Percentiles rank a stretch among this genome's conserved stretches.
Evolutionary conservation across 2,113 vertebrate species (phyloP).

Genomic region (Caranx ignobilis): DNA sequence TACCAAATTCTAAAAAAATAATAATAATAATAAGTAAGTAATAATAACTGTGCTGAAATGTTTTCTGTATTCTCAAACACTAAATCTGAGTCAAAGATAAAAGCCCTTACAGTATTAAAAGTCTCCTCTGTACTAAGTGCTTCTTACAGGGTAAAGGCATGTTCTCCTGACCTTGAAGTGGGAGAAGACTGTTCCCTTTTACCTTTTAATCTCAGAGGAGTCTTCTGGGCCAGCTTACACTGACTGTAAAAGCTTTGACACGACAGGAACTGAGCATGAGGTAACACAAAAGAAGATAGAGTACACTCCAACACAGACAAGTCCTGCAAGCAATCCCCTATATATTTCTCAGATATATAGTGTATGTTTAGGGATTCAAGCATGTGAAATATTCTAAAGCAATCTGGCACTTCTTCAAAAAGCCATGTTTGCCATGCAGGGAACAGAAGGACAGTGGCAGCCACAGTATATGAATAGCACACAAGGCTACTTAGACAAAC

Average conservation of each 20-base stretch:
- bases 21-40: no score
- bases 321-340: slow-evolving; percentile 2
- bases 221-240: slow-evolving; percentile 24
- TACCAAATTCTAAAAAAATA: neutral
- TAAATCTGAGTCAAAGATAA: neutral
- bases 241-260: slow-evolving; percentile 27
- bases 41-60: no score
- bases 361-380: slow-evolving; percentile 10
- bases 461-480: slow-evolving; percentile 33
- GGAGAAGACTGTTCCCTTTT: slow-evolving; percentile 39
- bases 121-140: slow-evolving; percentile 10
- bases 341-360: slow-evolving; percentile 10
- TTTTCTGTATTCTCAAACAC: neutral
- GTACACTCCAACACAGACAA: slow-evolving; percentile 15
- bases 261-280: slow-evolving; percentile 21
- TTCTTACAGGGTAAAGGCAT: slow-evolving; percentile 2
- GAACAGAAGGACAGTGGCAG: slow-evolving; percentile 37
- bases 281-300: slow-evolving; percentile 15
- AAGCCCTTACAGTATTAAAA: neutral
- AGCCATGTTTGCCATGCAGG: slow-evolving; percentile 20
- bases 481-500: slow-evolving; percentile 55
- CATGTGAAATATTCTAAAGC: slow-evolving; percentile 43
- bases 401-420: slow-evolving; percentile 52
- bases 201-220: slow-evolving; percentile 49
- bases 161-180: slow-evolving; percentile 38